These are phyloP conservation scores for Euphydryas editha DNA, from an alignment of 2,888 invertebrate genomes.

Conservation along the genomic window DNA sequence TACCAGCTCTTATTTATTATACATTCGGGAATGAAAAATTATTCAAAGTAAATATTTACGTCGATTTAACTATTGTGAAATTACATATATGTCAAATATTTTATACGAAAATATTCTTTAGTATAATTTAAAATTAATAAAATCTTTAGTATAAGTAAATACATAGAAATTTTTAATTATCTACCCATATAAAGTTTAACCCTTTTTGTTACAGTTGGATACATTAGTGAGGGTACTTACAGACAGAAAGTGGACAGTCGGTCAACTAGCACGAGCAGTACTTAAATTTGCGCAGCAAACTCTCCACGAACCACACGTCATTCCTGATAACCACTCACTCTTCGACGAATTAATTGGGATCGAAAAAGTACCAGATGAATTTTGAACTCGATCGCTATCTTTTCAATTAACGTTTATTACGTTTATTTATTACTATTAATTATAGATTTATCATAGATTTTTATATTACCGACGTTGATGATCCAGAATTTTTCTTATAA, in stretches of 20 bases:
- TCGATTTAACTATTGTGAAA: background rate
- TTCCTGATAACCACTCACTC: slow-evolving; percentile 83
- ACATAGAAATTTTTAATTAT: background rate
- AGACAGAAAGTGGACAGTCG: slow-evolving; percentile 91
- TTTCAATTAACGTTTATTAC: slow-evolving; percentile 9
- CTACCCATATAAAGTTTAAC: background rate
- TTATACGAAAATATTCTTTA: too few species aligned
- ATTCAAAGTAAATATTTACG: slow-evolving; percentile 80
- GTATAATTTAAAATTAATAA: background rate
- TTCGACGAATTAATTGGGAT: slow-evolving; percentile 89
- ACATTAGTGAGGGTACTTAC: slow-evolving; percentile 88
- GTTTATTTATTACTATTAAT: too few species aligned
- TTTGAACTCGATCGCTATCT: slow-evolving; percentile 26
- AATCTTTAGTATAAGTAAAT: too few species aligned
- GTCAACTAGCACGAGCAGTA: slow-evolving; percentile 87
- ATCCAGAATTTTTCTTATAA: background rate
- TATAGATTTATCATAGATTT: background rate
- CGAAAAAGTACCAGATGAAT: slow-evolving; percentile 76
- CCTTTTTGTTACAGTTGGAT: slow-evolving; percentile 83
- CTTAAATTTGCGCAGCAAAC: slow-evolving; percentile 85
- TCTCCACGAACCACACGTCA: slow-evolving; percentile 82
- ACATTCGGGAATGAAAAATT: slow-evolving; percentile 88
- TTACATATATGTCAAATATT: too few species aligned
- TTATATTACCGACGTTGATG: background rate
- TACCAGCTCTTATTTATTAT: slow-evolving; percentile 89